Evolutionary conservation across 1,140 invertebrate genomes (phyloP).

Genomic region (Proctacanthus coquilletti): DNA sequence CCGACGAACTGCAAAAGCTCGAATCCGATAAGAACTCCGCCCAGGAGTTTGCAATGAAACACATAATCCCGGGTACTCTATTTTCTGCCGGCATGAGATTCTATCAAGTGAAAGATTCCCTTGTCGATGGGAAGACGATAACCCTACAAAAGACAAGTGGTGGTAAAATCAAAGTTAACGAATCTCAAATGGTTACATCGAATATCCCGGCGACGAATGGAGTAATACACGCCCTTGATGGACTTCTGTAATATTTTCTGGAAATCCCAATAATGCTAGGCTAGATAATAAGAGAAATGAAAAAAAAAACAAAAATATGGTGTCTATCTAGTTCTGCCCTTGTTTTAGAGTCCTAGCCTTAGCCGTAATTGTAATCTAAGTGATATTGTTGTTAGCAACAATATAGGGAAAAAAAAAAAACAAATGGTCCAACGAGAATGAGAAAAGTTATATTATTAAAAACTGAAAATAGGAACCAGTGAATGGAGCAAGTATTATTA

Average conservation of each 20-base stretch:
- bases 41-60: constrained; percentile 58
- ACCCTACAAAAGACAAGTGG: constrained; percentile 57
- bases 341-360: too few relatives aligned
- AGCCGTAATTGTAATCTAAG: too few relatives aligned
- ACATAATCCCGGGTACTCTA: constrained; percentile 57
- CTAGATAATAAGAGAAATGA: too few relatives aligned
- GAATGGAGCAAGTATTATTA: too few relatives aligned
- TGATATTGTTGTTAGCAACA: too few relatives aligned
- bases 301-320: too few relatives aligned
- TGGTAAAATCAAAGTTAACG: constrained; percentile 66
- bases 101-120: constrained; percentile 63
- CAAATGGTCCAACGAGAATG: too few relatives aligned
- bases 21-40: constrained; percentile 45
- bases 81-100: constrained; percentile 73
- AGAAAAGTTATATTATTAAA: too few relatives aligned
- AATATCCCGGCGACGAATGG: constrained; percentile 79
- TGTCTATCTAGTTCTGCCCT: too few relatives aligned
- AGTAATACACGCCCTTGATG: constrained; percentile 72
- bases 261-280: too few relatives aligned
- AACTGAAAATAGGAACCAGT: too few relatives aligned
- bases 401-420: too few relatives aligned
- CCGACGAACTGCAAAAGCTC: constrained; percentile 41
- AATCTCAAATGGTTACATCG: constrained; percentile 55
- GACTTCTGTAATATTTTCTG: constrained; percentile 48
- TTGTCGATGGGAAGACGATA: constrained; percentile 44